Percentiles rank a stretch among this genome's conserved stretches.
Evolutionary conservation across 1,140 invertebrate genomes (phyloP).

Genomic region (Limonius californicus): DNA sequence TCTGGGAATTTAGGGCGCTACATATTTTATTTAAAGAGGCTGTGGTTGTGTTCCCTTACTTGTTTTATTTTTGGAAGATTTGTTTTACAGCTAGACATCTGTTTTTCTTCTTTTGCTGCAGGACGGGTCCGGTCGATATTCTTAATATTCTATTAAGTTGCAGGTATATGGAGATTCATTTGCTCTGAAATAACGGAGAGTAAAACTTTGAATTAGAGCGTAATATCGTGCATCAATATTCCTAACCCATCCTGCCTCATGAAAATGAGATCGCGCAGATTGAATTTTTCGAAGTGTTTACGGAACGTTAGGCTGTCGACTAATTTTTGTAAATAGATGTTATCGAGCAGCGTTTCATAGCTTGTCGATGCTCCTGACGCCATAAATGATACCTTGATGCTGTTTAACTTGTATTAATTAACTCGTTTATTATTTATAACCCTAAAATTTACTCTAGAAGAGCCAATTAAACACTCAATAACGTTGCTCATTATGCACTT

Average conservation of each 20-base stretch:
- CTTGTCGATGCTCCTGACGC: too few species aligned
- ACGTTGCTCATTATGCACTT: too few species aligned
- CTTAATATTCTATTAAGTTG: background rate
- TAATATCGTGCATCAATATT: conserved; percentile 5
- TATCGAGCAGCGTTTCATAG: background rate
- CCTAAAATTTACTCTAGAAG: too few species aligned
- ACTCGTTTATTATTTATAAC: too few species aligned
- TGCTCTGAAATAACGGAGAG: background rate
- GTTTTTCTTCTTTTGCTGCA: too few species aligned
- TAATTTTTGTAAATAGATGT: conserved; percentile 5
- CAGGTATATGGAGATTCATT: background rate
- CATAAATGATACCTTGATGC: too few species aligned
- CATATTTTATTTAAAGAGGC: conserved; percentile 13
- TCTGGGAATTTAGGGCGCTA: conserved; percentile 4
- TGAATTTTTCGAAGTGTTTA: conserved; percentile 14
- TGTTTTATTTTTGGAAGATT: conserved; percentile 7
- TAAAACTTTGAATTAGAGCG: background rate
- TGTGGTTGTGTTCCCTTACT: background rate
- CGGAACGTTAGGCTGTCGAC: conserved; percentile 4
- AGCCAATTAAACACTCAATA: too few species aligned
- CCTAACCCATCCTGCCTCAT: conserved; percentile 6
- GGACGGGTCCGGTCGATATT: background rate
- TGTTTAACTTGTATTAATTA: too few species aligned
- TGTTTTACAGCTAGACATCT: background rate
- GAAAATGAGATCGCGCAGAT: conserved; percentile 13